These are phyloP conservation scores for Pygathrix nemaeus DNA, from an alignment of 2,113 vertebrate species.

Conservation along the genomic window DNA sequence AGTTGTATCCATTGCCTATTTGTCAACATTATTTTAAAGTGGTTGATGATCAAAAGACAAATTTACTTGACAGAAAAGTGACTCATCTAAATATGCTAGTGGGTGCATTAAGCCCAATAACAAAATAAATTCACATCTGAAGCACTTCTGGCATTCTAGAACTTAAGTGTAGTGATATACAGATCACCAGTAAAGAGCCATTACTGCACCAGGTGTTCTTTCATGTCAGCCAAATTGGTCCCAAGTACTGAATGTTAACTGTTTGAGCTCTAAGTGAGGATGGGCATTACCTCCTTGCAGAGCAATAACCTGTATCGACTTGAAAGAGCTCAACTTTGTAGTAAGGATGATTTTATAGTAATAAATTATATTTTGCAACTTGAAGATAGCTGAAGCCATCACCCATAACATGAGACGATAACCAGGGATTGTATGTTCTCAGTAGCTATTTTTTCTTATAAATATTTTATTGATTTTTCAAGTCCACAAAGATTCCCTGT, in stretches of 20 bases:
- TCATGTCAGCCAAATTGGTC: constrained; percentile 3
- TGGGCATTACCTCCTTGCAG: neutral
- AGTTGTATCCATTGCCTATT: neutral
- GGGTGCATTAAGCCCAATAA: constrained; percentile 34
- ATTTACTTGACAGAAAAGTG: constrained; percentile 45
- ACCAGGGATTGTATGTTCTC: constrained; percentile 29
- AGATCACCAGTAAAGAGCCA: neutral
- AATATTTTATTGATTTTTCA: constrained; percentile 72
- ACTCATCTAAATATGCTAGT: constrained; percentile 61
- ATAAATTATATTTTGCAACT: constrained; percentile 56
- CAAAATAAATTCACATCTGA: constrained; percentile 37
- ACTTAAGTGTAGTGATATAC: constrained; percentile 1
- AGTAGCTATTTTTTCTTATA: constrained; percentile 58
- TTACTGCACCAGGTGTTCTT: neutral
- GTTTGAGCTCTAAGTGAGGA: constrained; percentile 32
- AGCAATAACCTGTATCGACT: constrained; percentile 35
- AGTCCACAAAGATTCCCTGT: neutral
- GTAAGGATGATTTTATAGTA: neutral
- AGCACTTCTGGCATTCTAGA: constrained; percentile 1
- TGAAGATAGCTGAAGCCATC: constrained; percentile 24
- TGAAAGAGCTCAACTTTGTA: neutral
- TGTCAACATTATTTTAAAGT: constrained; percentile 68
- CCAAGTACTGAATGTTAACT: constrained; percentile 42
- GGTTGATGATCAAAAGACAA: constrained; percentile 52
- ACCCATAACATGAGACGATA: constrained; percentile 37